phyloP scores from a whole-genome alignment of 2,888 invertebrate genomes.

The Saturnia japonica region DNA sequence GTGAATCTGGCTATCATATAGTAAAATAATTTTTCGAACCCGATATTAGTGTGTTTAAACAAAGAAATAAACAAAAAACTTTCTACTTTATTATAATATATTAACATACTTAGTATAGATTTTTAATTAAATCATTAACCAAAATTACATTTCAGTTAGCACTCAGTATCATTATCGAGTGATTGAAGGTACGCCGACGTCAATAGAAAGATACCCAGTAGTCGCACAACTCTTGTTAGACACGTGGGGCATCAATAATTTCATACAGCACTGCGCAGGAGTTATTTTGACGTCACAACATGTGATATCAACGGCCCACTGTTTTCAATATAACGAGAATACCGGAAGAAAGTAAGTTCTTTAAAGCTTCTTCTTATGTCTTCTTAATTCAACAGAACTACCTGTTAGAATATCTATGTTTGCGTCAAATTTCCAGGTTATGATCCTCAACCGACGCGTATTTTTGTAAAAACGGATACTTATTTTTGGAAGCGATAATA shows the following conservation, averaged over 20 bases:
- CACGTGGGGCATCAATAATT: conserved; percentile 63
- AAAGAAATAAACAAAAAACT: no score
- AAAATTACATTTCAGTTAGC: conserved; percentile 44
- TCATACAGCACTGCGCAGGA: conserved; percentile 69
- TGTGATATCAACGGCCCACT: conserved; percentile 70
- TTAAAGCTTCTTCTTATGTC: not conserved
- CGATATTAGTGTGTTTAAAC: no score
- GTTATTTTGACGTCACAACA: conserved; percentile 68
- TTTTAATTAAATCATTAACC: not conserved
- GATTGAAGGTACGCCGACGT: conserved; percentile 65
- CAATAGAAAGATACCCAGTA: conserved; percentile 64
- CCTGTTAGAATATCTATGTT: not conserved
- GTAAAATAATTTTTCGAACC: no score
- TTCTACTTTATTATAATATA: no score
- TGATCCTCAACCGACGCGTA: not conserved
- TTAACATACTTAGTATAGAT: no score
- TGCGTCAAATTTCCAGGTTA: not conserved
- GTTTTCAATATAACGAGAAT: conserved; percentile 65
- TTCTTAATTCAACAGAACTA: not conserved
- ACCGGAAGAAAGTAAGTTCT: conserved; percentile 63
- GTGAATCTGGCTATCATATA: no score
- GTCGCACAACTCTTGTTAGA: conserved; percentile 67
- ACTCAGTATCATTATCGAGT: conserved; percentile 48
- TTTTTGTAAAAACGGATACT: not conserved
- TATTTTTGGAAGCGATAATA: not conserved